Evolutionary conservation across 2,888 invertebrate genomes (phyloP).

Genomic region (Gerosis bhagava): DNA sequence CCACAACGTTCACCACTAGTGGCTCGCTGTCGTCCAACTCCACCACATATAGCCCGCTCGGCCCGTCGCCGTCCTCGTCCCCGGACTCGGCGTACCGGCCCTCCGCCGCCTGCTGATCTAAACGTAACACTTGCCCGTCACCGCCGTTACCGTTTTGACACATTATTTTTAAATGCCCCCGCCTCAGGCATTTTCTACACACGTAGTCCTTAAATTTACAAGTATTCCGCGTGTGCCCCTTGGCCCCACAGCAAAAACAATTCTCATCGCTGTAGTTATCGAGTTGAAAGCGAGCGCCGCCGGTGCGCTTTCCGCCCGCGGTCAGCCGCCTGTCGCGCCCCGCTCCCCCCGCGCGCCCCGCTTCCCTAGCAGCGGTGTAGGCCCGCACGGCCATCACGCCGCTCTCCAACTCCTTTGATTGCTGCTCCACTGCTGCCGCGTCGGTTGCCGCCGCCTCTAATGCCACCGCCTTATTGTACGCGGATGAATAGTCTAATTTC

Average conservation of each 20-base stretch:
- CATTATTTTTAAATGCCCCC: not conserved
- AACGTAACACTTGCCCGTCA: not conserved
- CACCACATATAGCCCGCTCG: slow-evolving; percentile 5
- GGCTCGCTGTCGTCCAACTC: not conserved
- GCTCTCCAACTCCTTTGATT: not conserved
- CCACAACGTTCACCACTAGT: not conserved
- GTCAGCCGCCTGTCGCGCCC: not conserved
- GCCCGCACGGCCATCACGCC: not conserved
- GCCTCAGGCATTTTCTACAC: not conserved
- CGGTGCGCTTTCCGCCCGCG: not conserved
- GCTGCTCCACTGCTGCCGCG: slow-evolving; percentile 1
- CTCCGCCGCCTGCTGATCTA: not conserved
- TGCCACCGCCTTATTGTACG: not conserved
- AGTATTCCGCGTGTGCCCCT: not conserved
- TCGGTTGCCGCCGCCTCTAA: not conserved
- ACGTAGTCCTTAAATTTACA: not conserved
- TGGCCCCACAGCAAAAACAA: not conserved
- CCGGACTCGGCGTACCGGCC: not conserved
- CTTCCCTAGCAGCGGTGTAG: not conserved
- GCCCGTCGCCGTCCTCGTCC: not conserved
- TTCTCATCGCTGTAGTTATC: not conserved
- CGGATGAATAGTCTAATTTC: not conserved
- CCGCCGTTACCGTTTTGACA: not conserved
- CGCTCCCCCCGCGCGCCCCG: not conserved
- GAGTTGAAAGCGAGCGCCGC: not conserved